These are phyloP conservation scores for Thereva unica DNA, from an alignment of 2,888 invertebrate species.

Conservation along the genomic window DNA sequence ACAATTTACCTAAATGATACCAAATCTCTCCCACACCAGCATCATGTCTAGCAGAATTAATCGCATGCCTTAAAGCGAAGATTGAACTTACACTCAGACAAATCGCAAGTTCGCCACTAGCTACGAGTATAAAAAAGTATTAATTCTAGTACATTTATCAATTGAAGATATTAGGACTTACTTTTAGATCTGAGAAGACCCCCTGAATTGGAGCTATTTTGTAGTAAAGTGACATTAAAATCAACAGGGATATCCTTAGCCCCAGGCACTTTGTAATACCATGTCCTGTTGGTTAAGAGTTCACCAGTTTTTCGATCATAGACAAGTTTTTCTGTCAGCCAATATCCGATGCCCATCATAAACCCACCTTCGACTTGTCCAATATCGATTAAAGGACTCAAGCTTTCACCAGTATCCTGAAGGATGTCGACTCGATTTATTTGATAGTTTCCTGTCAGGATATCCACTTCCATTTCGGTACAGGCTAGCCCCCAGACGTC, in stretches of 20 bases:
- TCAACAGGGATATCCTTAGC: slow-evolving; percentile 78
- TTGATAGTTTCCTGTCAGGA: slow-evolving; percentile 76
- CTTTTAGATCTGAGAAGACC: slow-evolving; percentile 78
- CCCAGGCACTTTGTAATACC: slow-evolving; percentile 80
- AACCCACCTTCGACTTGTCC: slow-evolving; percentile 82
- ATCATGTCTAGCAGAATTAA: slow-evolving; percentile 69
- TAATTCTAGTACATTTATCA: slow-evolving; percentile 2
- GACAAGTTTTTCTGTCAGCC: slow-evolving; percentile 72
- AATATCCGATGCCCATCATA: slow-evolving; percentile 76
- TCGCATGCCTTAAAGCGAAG: slow-evolving; percentile 70
- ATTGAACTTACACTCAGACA: slow-evolving; percentile 62
- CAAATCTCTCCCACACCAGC: slow-evolving; percentile 57
- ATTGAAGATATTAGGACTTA: slow-evolving; percentile 45
- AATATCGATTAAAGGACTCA: slow-evolving; percentile 73
- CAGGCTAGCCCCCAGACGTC: slow-evolving; percentile 67
- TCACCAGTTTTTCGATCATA: slow-evolving; percentile 68
- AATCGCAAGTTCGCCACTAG: slow-evolving; percentile 69
- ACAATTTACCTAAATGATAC: neutral
- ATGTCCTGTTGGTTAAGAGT: slow-evolving; percentile 75
- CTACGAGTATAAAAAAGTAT: slow-evolving; percentile 55
- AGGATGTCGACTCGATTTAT: slow-evolving; percentile 70
- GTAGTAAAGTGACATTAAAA: slow-evolving; percentile 70
- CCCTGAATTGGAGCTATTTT: slow-evolving; percentile 66
- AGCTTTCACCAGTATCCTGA: slow-evolving; percentile 73
- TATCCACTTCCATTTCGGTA: slow-evolving; percentile 75